These are phyloP conservation scores for Trachemys scripta DNA, from an alignment of 2,113 vertebrate genomes.

Conservation along the genomic window DNA sequence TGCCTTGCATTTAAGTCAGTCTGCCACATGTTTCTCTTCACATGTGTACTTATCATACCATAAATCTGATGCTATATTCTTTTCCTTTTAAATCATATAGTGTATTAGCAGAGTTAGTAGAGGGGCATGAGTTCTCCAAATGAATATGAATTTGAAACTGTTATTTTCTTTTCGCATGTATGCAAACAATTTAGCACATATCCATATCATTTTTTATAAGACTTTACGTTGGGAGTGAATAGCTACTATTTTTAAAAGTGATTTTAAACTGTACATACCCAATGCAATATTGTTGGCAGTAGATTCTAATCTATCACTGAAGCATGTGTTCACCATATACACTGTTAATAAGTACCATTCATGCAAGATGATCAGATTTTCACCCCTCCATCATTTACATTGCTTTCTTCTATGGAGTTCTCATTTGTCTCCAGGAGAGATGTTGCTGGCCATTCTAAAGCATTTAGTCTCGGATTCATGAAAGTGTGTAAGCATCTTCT, in stretches of 20 bases:
- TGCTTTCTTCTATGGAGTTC: background rate
- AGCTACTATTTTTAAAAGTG: background rate
- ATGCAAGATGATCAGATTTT: background rate
- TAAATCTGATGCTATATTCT: background rate
- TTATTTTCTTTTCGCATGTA: background rate
- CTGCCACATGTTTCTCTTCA: slow-evolving; percentile 13
- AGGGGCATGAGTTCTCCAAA: background rate
- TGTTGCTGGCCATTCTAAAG: background rate
- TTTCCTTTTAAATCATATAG: background rate
- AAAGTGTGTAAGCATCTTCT: background rate
- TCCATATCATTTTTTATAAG: background rate
- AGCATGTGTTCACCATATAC: background rate
- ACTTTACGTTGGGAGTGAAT: background rate
- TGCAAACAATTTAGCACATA: background rate
- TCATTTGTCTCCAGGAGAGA: background rate
- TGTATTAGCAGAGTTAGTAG: background rate
- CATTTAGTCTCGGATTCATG: background rate
- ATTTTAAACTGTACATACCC: background rate
- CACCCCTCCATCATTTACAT: background rate
- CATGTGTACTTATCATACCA: background rate
- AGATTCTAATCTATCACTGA: background rate
- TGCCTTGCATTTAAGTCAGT: slow-evolving; percentile 25
- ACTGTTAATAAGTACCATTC: background rate
- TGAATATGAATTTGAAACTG: background rate
- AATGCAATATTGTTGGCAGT: background rate